phyloP scores from a whole-genome alignment of 2,113 vertebrate genomes.

The Athene noctua region DNA sequence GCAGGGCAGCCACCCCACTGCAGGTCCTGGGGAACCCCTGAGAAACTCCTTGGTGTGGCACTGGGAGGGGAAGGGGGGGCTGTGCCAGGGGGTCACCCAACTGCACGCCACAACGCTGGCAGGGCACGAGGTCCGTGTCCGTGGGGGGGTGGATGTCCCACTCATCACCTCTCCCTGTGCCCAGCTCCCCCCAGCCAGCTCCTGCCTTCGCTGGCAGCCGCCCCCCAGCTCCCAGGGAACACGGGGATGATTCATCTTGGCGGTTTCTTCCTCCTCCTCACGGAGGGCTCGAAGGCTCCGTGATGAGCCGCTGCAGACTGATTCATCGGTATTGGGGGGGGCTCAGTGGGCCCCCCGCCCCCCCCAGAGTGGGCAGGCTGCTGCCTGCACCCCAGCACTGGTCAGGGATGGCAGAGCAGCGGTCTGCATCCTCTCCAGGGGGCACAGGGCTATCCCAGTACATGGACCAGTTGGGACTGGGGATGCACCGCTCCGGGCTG shows the following conservation, averaged over 20 bases:
- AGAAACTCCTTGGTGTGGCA: background rate
- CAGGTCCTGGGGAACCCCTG: background rate
- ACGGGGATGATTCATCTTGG: background rate
- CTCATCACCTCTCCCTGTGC: background rate
- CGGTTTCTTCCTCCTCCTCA: background rate
- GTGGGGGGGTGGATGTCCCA: rapidly evolving
- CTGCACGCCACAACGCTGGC: background rate
- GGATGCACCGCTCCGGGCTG: no score
- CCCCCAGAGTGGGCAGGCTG: background rate
- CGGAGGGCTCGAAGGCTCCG: background rate
- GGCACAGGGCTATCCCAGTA: background rate
- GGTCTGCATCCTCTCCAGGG: background rate
- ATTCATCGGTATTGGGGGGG: background rate
- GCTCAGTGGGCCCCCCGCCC: background rate
- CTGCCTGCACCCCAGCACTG: background rate
- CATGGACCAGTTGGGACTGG: rapidly evolving
- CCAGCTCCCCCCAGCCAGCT: background rate
- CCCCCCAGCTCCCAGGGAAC: background rate
- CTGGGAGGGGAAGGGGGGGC: no score
- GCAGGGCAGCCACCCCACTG: rapidly evolving
- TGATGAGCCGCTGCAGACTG: background rate
- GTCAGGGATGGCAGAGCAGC: background rate
- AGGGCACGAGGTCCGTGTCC: background rate
- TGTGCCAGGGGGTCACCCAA: background rate
- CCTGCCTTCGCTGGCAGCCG: background rate